Evolutionary conservation across 92 coral and sea anemone genomes (phyloP).

Genomic region (Porites evermanni): DNA sequence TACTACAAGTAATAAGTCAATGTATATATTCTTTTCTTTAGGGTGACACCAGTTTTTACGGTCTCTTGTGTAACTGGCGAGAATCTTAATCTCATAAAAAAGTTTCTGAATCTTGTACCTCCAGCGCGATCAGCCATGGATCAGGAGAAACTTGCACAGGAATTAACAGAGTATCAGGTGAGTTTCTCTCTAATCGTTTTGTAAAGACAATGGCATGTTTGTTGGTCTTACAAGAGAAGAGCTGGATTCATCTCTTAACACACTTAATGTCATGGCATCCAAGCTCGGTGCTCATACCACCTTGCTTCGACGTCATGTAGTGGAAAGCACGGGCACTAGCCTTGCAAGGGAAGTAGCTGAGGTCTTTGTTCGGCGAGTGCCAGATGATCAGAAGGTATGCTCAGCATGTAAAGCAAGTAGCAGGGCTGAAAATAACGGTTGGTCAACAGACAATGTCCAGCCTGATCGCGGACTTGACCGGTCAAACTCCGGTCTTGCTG

Average conservation of each 20-base stretch:
- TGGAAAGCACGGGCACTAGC: conserved; percentile 46
- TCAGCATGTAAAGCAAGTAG: background rate
- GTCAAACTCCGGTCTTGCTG: too few relatives aligned
- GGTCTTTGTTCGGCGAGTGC: conserved; percentile 89
- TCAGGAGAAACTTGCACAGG: conserved; percentile 94
- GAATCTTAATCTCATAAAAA: conserved; percentile 83
- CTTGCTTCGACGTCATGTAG: conserved; percentile 74
- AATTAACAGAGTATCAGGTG: conserved; percentile 90
- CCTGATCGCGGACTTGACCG: too few relatives aligned
- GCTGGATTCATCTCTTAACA: conserved; percentile 83
- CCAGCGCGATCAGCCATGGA: conserved; percentile 90
- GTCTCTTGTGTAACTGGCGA: conserved; percentile 97
- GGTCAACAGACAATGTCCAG: too few relatives aligned
- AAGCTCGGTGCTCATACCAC: conserved; percentile 90
- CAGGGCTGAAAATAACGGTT: too few relatives aligned
- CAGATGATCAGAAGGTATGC: conserved; percentile 96
- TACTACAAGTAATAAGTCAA: background rate
- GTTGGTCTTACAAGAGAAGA: conserved; percentile 90
- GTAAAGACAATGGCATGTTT: conserved; percentile 80
- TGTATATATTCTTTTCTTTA: conserved; percentile 9
- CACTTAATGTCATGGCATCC: conserved; percentile 87
- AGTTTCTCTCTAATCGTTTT: background rate
- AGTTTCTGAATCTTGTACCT: conserved; percentile 88
- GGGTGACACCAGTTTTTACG: conserved; percentile 95
- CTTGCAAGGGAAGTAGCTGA: conserved; percentile 78